A percentile compares a stretch with the other conserved stretches of the same genome.
Conservation (phyloP, 2,888 invertebrate species). For the Ryuthela nishihirai region DNA sequence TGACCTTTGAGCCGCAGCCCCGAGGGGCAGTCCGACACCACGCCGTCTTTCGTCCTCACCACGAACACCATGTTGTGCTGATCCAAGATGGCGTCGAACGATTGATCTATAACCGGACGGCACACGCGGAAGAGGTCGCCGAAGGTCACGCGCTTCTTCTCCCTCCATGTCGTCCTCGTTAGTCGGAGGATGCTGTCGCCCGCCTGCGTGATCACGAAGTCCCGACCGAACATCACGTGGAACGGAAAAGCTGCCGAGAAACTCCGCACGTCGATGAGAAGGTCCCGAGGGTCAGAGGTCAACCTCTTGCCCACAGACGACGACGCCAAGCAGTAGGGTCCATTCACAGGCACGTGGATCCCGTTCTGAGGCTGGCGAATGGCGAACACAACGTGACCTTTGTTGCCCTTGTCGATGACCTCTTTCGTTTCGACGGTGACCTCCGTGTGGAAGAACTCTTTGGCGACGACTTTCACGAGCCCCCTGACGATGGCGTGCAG, state of each 20-base stretch:
- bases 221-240: slow-evolving; percentile 42
- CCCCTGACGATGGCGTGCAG: slow-evolving; percentile 42
- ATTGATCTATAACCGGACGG: slow-evolving; percentile 42
- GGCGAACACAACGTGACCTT: slow-evolving; percentile 31
- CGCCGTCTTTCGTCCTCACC: slow-evolving; percentile 7
- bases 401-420: background rate
- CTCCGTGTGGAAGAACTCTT: slow-evolving; percentile 41
- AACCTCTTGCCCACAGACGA: background rate
- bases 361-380: background rate
- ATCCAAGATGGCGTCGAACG: slow-evolving; percentile 42
- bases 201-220: slow-evolving; percentile 33
- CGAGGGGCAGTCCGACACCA: background rate
- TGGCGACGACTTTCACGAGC: slow-evolving; percentile 33
- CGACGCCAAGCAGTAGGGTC: background rate
- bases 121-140: slow-evolving; percentile 42
- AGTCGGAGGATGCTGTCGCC: slow-evolving; percentile 27
- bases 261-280: slow-evolving; percentile 23
- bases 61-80: slow-evolving; percentile 39
- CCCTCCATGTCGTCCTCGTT: slow-evolving; percentile 5
- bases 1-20: slow-evolving; percentile 44
- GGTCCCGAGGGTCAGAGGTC: slow-evolving; percentile 33
- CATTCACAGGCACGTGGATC: background rate
- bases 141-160: slow-evolving; percentile 21
- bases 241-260: slow-evolving; percentile 44
- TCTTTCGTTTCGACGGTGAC: slow-evolving; percentile 20